phyloP scores from a whole-genome alignment of 2,888 invertebrate genomes.

The Pseudanteris insignis region DNA sequence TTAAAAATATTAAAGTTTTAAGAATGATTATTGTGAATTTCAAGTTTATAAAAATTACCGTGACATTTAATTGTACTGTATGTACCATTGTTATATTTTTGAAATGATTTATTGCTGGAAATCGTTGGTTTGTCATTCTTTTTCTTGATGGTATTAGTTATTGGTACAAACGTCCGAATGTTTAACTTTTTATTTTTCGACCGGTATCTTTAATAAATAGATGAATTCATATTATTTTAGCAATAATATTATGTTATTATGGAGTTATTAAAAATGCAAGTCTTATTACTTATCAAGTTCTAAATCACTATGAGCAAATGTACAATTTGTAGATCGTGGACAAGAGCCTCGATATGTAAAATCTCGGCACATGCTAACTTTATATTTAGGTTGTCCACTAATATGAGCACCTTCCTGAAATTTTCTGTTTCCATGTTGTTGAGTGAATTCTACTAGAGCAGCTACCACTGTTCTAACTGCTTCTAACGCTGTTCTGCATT shows the following conservation, averaged over 20 bases:
- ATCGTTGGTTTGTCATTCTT: constrained; percentile 58
- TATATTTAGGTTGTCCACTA: constrained; percentile 78
- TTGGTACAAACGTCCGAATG: constrained; percentile 54
- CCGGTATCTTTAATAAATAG: constrained; percentile 67
- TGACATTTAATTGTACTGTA: constrained; percentile 59
- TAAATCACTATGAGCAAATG: constrained; percentile 91
- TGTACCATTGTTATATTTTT: constrained; percentile 62
- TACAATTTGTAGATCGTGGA: constrained; percentile 86
- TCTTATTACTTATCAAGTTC: constrained; percentile 81
- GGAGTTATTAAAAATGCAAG: constrained; percentile 11
- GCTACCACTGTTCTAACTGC: constrained; percentile 78
- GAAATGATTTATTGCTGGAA: constrained; percentile 56
- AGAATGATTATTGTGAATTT: no score
- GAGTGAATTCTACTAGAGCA: constrained; percentile 80
- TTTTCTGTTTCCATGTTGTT: constrained; percentile 77
- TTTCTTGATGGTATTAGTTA: constrained; percentile 51
- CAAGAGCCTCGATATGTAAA: constrained; percentile 81
- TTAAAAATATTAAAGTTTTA: no score
- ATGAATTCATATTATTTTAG: neutral
- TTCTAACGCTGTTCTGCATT: constrained; percentile 74
- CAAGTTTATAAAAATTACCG: constrained; percentile 42
- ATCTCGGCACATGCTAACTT: constrained; percentile 91
- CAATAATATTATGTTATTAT: constrained; percentile 2
- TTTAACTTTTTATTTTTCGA: constrained; percentile 73
- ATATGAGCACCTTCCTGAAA: constrained; percentile 70